Evolutionary conservation across 2,888 invertebrate species (phyloP), one percentile per base, ranked within the genome.

Genomic region (Alentia gelatinosa): DNA sequence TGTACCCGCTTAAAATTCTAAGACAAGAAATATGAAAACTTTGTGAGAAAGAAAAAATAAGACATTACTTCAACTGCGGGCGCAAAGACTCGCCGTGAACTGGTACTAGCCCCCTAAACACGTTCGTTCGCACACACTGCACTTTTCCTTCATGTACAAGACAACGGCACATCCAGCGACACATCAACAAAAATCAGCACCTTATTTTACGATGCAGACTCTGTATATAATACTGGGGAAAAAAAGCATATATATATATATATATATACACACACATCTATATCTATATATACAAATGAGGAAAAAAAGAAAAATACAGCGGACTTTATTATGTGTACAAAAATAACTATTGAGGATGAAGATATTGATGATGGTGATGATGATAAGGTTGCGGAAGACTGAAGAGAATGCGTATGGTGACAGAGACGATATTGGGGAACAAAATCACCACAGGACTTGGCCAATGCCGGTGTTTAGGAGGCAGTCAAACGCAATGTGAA

Each of bases 331-430:
- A 50, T 86, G 35, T 86, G 56, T 86, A 86, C 56, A 86, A 50
- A 37, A 68, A 88, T 12, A 50, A 56, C 4, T 5, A 63, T 30
- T 89, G 68, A 75, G 42, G 75, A 90, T 63, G 35, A 91, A 47
- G 42, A 39, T 63, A 37, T 91, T 47, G 42, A 56, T 92, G 89
- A 79, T 79, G 79, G 63, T 90, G 89, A 89, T 40, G 75, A 40
- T 90, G 83, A 83, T 83, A 33, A 39, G 83, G 68, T 74, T 84
- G 79, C 83, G 23, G 42, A 12, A 90, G 68, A 47, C 83, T 91
- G 79, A 84, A 56, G 88, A 23, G 26, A 83, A 93, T 91, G 47
- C 50, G n/a, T 37, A 79, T 63, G 89, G 88, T 90, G 37, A 75
- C 84, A 50, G 35, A 47, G 86, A 86, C 0, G 50, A 86, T 42